These are phyloP conservation scores for Lepas anatifera DNA, from an alignment of 2,888 invertebrate species.

Conservation along the genomic window DNA sequence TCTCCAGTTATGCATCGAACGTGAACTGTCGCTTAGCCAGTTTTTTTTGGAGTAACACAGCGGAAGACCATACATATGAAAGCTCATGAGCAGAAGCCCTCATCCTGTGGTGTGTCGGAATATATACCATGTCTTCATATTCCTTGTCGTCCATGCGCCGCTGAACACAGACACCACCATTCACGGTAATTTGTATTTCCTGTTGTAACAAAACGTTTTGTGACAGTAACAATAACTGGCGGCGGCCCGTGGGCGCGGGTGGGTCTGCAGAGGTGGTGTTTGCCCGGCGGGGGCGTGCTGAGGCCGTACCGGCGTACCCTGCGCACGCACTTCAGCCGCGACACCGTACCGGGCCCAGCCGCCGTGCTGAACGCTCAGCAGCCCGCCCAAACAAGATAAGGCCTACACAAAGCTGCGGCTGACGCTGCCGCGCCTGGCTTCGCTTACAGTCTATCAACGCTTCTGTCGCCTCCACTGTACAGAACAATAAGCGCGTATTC, in stretches of 20 bases:
- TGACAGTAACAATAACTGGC: not conserved
- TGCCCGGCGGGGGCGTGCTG: no score
- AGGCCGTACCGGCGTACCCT: no score
- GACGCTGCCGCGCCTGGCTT: not conserved
- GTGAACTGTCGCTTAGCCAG: no score
- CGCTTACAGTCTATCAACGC: not conserved
- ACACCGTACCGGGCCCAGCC: not conserved
- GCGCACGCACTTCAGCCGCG: no score
- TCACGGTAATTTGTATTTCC: constrained; percentile 2
- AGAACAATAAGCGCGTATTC: not conserved
- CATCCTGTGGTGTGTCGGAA: no score
- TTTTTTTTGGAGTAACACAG: no score
- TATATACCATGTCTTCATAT: not conserved
- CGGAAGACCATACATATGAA: no score
- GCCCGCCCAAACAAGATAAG: not conserved
- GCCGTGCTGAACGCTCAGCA: not conserved
- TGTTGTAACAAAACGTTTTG: constrained; percentile 7
- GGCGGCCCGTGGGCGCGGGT: not conserved
- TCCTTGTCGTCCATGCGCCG: not conserved
- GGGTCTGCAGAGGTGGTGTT: no score
- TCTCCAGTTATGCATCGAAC: no score
- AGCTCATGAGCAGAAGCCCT: no score
- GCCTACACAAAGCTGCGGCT: not conserved
- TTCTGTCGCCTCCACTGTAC: not conserved
- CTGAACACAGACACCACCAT: not conserved